Evolutionary conservation across 2,888 invertebrate species (phyloP).

Genomic region (Pheosia gnoma): DNA sequence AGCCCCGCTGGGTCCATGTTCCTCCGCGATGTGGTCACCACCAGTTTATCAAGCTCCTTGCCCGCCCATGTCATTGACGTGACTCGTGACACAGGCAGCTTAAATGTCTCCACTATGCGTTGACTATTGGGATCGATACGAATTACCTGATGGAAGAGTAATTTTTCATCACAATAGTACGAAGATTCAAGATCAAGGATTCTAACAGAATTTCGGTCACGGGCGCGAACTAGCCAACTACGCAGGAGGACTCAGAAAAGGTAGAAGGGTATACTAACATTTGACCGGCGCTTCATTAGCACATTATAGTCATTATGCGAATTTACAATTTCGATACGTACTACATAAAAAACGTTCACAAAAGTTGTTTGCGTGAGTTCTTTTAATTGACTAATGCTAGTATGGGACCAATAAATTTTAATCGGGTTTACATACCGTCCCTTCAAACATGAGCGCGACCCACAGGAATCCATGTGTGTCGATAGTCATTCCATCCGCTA

Average conservation of each 20-base stretch:
- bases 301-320: no score
- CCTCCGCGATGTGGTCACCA: constrained; percentile 80
- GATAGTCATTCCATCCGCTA: constrained; percentile 88
- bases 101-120: constrained; percentile 66
- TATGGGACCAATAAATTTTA: no score
- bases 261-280: no score
- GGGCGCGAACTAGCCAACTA: no score
- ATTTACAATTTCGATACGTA: no score
- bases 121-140: constrained; percentile 69
- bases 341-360: no score
- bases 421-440: constrained; percentile 63
- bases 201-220: no score
- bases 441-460: constrained; percentile 85
- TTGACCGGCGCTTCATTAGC: no score
- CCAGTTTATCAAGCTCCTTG: constrained; percentile 78
- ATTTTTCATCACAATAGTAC: neutral
- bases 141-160: constrained; percentile 68
- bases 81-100: constrained; percentile 76
- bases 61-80: constrained; percentile 87
- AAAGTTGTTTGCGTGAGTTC: no score
- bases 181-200: no score
- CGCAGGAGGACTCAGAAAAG: no score
- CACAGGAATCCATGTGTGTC: constrained; percentile 88
- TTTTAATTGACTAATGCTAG: no score
- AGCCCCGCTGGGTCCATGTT: constrained; percentile 36